A percentile compares a stretch with the other conserved stretches of the same genome.
Conservation (phyloP, 2,113 vertebrate genomes). For the Oncorhynchus kisutch region DNA sequence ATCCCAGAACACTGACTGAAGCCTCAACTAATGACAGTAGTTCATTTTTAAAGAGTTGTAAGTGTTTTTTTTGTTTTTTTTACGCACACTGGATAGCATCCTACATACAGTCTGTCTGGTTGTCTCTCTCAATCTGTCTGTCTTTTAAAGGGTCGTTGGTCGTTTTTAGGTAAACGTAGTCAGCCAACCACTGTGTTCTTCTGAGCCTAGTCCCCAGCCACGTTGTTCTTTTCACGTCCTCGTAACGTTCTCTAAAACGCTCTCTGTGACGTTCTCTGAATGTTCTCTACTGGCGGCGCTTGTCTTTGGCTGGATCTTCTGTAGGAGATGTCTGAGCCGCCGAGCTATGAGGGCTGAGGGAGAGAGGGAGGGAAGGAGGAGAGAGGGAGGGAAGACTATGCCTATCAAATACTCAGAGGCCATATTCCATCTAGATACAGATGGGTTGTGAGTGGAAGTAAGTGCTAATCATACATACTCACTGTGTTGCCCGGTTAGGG, state of each 20-base stretch:
- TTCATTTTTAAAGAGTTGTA: neutral
- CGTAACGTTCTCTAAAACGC: neutral
- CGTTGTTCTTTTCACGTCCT: neutral
- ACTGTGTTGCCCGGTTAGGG: too few relatives aligned
- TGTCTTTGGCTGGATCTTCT: slow-evolving; percentile 20
- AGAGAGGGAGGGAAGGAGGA: too few relatives aligned
- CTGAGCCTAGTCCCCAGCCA: neutral
- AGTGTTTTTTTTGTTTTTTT: neutral
- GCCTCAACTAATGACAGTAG: slow-evolving; percentile 2
- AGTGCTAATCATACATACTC: too few relatives aligned
- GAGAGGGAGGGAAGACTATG: too few relatives aligned
- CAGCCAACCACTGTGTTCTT: neutral
- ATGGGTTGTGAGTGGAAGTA: too few relatives aligned
- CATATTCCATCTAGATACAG: too few relatives aligned
- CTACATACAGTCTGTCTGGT: slow-evolving; percentile 6
- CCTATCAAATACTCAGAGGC: too few relatives aligned
- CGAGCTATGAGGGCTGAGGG: slow-evolving; percentile 7
- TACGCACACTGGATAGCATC: slow-evolving; percentile 10
- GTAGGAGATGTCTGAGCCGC: slow-evolving; percentile 17
- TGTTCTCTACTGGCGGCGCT: slow-evolving; percentile 28
- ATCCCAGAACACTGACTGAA: slow-evolving; percentile 1
- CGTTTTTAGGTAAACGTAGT: neutral
- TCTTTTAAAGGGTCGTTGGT: neutral
- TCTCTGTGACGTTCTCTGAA: neutral
- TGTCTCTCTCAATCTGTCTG: neutral